A percentile compares a stretch with the other conserved stretches of the same genome.
Evolutionary conservation across 2,113 vertebrate species (phyloP).

Genomic region (Cyphomyrus plagiostoma): DNA sequence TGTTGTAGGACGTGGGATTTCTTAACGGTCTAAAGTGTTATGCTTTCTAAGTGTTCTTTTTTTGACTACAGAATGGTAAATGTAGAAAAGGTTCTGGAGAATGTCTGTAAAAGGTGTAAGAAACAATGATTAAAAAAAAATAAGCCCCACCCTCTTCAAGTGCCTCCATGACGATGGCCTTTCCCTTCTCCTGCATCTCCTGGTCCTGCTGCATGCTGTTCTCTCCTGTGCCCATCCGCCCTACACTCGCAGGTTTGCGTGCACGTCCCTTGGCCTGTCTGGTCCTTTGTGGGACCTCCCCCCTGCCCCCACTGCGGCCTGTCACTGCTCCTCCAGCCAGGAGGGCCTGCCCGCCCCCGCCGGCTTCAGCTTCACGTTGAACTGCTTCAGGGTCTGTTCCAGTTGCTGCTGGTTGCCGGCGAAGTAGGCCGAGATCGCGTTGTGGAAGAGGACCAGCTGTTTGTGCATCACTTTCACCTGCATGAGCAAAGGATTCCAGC

Average conservation of each 20-base stretch:
- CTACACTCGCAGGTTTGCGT: neutral
- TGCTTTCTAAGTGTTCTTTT: neutral
- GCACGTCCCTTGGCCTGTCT: neutral
- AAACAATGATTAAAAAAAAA: neutral
- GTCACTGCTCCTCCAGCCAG: constrained; percentile 82
- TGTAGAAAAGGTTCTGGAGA: neutral
- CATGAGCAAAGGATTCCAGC: neutral
- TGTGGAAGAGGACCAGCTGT: constrained; percentile 79
- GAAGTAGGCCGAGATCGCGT: constrained; percentile 74
- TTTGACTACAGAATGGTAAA: neutral
- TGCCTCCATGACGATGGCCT: neutral
- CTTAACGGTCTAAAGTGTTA: neutral
- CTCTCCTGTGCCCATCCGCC: neutral
- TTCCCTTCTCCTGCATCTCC: neutral
- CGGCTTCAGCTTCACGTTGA: constrained; percentile 60
- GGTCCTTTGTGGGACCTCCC: neutral
- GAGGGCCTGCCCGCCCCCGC: constrained; percentile 65
- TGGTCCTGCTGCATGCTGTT: neutral
- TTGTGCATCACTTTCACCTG: constrained; percentile 90
- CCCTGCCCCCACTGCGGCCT: neutral
- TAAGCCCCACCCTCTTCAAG: neutral
- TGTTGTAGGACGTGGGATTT: neutral
- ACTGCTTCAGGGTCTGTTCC: constrained; percentile 70
- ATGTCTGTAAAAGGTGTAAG: neutral
- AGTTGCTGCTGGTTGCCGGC: constrained; percentile 77